phyloP scores from a whole-genome alignment of 2,888 invertebrate species.

The Myopa testacea region DNA sequence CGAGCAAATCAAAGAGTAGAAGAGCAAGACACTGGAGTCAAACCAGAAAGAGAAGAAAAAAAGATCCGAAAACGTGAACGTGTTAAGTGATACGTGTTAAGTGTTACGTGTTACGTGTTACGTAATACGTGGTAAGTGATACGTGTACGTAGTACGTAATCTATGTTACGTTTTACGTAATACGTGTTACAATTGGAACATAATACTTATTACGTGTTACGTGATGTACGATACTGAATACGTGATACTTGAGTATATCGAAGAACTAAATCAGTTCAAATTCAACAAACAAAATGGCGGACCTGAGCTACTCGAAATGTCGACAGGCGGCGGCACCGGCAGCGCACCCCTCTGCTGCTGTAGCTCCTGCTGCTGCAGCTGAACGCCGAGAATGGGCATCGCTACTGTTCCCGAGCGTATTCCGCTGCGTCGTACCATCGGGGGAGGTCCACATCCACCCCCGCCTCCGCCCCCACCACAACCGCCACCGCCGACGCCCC shows the following conservation, averaged over 20 bases:
- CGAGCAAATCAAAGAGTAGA: background rate
- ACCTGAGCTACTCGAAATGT: constrained; percentile 69
- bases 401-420: constrained; percentile 62
- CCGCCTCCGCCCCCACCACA: constrained; percentile 25
- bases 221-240: background rate
- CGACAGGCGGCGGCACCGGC: constrained; percentile 70
- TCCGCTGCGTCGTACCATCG: constrained; percentile 58
- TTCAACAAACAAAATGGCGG: constrained; percentile 56
- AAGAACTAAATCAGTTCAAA: background rate
- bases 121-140: background rate
- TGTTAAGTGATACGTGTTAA: too few relatives aligned
- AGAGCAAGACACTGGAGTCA: background rate
- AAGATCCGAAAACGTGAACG: background rate
- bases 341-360: constrained; percentile 68
- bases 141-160: background rate
- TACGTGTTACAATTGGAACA: background rate
- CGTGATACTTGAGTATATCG: background rate
- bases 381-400: constrained; percentile 63
- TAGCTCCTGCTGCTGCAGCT: constrained; percentile 66
- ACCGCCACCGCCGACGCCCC: constrained; percentile 39
- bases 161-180: background rate
- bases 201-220: background rate
- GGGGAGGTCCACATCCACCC: constrained; percentile 54
- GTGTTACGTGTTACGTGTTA: too few relatives aligned
- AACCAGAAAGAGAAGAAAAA: background rate